Evolutionary conservation across 2,888 invertebrate genomes (phyloP).

Genomic region (Falcaria lacertinaria): DNA sequence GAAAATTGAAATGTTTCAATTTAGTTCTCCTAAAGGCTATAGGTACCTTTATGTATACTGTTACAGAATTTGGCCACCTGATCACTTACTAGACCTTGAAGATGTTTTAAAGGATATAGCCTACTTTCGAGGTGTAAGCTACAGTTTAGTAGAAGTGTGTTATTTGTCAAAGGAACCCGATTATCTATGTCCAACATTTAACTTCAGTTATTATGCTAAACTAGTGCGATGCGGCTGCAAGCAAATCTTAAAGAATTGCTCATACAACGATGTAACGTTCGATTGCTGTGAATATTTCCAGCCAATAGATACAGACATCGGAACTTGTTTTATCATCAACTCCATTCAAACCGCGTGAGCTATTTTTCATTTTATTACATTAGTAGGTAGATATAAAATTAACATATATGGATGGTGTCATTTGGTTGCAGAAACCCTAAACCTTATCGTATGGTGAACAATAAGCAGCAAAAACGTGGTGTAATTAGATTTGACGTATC

Average conservation of each 20-base stretch:
- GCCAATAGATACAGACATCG: constrained; percentile 79
- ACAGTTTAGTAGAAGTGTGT: constrained; percentile 82
- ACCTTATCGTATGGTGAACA: constrained; percentile 72
- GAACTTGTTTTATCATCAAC: constrained; percentile 81
- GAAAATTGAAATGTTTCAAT: background rate
- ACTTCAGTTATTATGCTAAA: constrained; percentile 80
- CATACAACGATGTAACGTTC: constrained; percentile 72
- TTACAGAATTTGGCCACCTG: constrained; percentile 82
- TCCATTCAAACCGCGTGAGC: constrained; percentile 78
- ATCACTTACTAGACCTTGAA: constrained; percentile 84
- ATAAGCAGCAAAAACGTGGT: constrained; percentile 70
- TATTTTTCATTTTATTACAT: background rate
- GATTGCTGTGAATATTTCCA: constrained; percentile 82
- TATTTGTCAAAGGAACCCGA: constrained; percentile 64
- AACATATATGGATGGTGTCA: background rate
- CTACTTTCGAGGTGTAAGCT: constrained; percentile 84
- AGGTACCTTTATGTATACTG: background rate
- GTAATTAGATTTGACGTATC: constrained; percentile 67
- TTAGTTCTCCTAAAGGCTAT: no score
- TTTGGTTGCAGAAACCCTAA: constrained; percentile 45
- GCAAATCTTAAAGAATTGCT: constrained; percentile 70
- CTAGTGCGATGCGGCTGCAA: constrained; percentile 76
- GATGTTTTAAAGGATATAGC: constrained; percentile 84
- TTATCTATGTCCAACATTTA: constrained; percentile 77
- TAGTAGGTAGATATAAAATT: no score